These are phyloP conservation scores for Sebastes aleutianus DNA, from an alignment of 2,797 vertebrate species.

Conservation along the genomic window DNA sequence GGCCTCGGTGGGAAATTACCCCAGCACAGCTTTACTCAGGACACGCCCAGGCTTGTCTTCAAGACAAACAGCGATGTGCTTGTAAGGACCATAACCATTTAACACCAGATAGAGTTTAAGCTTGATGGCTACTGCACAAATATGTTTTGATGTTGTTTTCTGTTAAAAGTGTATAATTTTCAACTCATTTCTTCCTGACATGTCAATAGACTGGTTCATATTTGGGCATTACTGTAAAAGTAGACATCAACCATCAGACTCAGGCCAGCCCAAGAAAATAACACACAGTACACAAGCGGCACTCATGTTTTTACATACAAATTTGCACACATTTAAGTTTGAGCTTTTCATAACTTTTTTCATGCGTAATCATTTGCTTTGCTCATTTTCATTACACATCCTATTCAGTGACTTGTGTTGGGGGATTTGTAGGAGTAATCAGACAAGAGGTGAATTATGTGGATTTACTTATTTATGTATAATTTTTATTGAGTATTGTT, in stretches of 20 bases:
- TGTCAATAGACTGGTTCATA: conserved; percentile 40
- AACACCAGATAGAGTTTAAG: conserved; percentile 83
- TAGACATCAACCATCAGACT: conserved; percentile 24
- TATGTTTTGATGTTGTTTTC: conserved; percentile 68
- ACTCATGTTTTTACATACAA: conserved; percentile 14
- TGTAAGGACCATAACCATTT: conserved; percentile 97
- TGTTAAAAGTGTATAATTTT: conserved; percentile 60
- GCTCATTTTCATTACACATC: conserved; percentile 68
- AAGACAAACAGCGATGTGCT: conserved; percentile 99
- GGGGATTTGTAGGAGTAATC: neutral
- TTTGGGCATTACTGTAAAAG: conserved; percentile 39
- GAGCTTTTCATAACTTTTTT: conserved; percentile 34
- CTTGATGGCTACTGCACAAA: conserved; percentile 68
- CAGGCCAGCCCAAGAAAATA: neutral
- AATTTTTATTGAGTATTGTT: neutral
- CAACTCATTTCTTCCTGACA: conserved; percentile 48
- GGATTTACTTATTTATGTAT: neutral
- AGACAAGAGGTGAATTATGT: neutral
- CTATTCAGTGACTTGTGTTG: conserved; percentile 42
- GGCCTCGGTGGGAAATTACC: conserved; percentile 98
- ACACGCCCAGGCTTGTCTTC: conserved; percentile 99
- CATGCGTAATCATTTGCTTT: conserved; percentile 60
- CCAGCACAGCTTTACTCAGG: conserved; percentile 99
- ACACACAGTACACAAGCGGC: neutral
- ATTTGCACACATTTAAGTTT: conserved; percentile 41